Conservation (phyloP, 2,797 vertebrate species). For the Limnodromus scolopaceus region DNA sequence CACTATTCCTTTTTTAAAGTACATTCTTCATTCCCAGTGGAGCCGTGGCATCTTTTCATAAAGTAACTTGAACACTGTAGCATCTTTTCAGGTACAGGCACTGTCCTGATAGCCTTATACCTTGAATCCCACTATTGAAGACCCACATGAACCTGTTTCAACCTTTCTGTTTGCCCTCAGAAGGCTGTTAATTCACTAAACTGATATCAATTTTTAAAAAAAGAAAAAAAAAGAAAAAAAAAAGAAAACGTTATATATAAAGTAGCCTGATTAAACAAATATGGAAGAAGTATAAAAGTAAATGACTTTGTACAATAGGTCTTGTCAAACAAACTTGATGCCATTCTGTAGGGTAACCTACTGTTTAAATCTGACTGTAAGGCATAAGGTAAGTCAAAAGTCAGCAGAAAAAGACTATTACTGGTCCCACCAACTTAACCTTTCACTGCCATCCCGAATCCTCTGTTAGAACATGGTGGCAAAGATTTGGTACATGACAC, state of each 20-base stretch:
- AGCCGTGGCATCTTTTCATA: background rate
- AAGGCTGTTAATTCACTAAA: background rate
- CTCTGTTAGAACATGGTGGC: background rate
- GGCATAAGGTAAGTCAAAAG: background rate
- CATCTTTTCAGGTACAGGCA: background rate
- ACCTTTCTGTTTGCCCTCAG: background rate
- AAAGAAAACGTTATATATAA: background rate
- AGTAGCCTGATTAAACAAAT: background rate
- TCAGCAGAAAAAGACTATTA: background rate
- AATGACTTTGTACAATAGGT: background rate
- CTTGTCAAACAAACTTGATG: background rate
- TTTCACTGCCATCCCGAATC: background rate
- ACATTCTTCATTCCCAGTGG: background rate
- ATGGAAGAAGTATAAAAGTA: background rate
- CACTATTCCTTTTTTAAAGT: background rate
- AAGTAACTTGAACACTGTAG: background rate
- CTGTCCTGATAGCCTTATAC: background rate
- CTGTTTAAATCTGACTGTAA: background rate
- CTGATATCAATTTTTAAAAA: background rate
- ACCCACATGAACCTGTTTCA: background rate
- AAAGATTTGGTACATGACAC: background rate
- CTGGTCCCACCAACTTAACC: background rate
- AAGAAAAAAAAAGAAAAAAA: background rate
- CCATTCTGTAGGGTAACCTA: background rate
- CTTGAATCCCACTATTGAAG: background rate